Percentiles rank a stretch among this genome's conserved stretches.
Conservation (phyloP, 37 sponge, comb jelly and placozoan genomes). For the Halichondria panicea region DNA sequence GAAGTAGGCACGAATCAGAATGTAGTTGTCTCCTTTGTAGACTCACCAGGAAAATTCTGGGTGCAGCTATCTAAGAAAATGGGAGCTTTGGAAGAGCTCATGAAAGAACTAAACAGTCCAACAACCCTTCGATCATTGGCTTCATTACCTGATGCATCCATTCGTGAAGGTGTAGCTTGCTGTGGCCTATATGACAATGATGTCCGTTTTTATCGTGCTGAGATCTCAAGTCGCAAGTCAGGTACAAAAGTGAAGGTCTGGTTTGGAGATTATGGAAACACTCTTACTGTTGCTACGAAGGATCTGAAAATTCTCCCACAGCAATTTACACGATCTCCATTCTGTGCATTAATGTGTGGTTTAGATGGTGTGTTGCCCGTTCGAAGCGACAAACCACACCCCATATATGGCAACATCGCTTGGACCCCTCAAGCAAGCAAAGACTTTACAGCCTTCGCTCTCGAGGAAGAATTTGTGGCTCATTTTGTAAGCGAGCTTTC, state of each 20-base stretch:
- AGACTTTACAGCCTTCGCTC: neutral
- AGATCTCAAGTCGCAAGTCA: neutral
- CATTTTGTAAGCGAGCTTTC: constrained; percentile 7
- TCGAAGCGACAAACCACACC: constrained; percentile 2
- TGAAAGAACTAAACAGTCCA: constrained; percentile 3
- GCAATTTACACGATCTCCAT: constrained; percentile 17
- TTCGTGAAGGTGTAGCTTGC: constrained; percentile 57
- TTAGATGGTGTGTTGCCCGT: constrained; percentile 48
- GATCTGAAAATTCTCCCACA: constrained; percentile 22
- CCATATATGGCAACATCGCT: constrained; percentile 10
- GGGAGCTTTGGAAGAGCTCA: constrained; percentile 14
- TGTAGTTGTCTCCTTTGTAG: constrained; percentile 20
- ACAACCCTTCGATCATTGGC: neutral
- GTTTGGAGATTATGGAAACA: constrained; percentile 84
- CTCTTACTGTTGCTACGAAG: neutral
- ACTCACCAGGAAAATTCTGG: constrained; percentile 61
- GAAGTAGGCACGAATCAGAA: neutral
- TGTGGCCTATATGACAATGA: constrained; percentile 40
- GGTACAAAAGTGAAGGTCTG: constrained; percentile 38
- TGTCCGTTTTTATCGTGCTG: constrained; percentile 44
- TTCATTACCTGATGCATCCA: constrained; percentile 12
- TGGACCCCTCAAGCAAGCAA: constrained; percentile 21
- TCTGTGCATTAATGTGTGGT: constrained; percentile 50
- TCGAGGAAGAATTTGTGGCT: constrained; percentile 14
- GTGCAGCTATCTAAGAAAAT: constrained; percentile 34